Conservation (phyloP, 2,797 vertebrate genomes). For the Furcifer pardalis region DNA sequence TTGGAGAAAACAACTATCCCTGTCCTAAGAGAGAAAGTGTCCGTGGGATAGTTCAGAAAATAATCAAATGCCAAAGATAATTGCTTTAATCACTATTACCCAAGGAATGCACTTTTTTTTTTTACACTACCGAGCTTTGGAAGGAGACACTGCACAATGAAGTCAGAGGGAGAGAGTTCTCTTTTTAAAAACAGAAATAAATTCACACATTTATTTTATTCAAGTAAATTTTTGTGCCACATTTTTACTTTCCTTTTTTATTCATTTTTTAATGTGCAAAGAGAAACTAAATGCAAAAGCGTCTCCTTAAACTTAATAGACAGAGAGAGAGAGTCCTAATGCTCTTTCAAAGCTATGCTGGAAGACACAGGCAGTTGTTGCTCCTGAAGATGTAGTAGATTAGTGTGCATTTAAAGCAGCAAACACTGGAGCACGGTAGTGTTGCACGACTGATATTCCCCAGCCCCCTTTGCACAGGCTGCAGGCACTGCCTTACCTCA, state of each 20-base stretch:
- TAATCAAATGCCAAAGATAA: slow-evolving; percentile 29
- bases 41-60: neutral
- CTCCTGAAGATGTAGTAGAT: accelerated
- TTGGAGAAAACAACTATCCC: neutral
- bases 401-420: neutral
- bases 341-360: neutral
- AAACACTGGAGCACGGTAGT: slow-evolving; percentile 6
- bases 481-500: accelerated
- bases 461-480: slow-evolving; percentile 2
- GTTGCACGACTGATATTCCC: neutral
- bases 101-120: neutral
- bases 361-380: neutral
- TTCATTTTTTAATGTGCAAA: no score
- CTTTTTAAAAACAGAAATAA: no score
- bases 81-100: slow-evolving; percentile 17
- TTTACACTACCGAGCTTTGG: neutral
- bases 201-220: no score
- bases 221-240: no score
- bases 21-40: neutral
- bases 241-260: no score
- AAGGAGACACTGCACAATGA: neutral
- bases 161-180: no score
- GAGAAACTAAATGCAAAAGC: no score
- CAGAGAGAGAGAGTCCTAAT: neutral
- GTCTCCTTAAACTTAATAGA: no score